Percentiles rank a stretch among this genome's conserved stretches.
phyloP scores from a whole-genome alignment of 1,140 invertebrate species.

The Macrotrachela quadricornifera region DNA sequence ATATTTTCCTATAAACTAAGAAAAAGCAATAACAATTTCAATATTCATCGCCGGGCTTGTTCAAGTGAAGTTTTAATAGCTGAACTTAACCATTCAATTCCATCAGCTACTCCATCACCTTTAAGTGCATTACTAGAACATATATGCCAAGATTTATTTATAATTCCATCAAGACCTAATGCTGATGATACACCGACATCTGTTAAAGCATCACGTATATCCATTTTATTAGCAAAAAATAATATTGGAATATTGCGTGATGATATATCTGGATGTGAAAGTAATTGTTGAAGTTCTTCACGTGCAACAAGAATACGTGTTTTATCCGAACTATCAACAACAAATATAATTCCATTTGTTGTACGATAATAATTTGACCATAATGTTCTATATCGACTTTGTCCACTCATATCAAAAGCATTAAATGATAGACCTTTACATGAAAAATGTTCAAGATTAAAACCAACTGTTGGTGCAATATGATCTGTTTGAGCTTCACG shows the following conservation, averaged over 20 bases:
- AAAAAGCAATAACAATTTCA: no score
- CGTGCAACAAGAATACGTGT: slow-evolving; percentile 64
- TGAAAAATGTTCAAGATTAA: slow-evolving; percentile 67
- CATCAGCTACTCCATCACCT: slow-evolving; percentile 71
- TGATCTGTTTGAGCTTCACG: slow-evolving; percentile 49
- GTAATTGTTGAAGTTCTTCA: slow-evolving; percentile 58
- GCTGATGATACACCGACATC: slow-evolving; percentile 64
- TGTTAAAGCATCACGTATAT: slow-evolving; percentile 61
- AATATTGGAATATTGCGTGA: slow-evolving; percentile 56
- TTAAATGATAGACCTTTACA: slow-evolving; percentile 55
- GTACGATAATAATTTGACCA: slow-evolving; percentile 91
- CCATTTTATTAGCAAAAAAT: slow-evolving; percentile 91
- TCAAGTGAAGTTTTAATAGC: no score
- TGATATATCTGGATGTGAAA: slow-evolving; percentile 68
- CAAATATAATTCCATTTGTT: slow-evolving; percentile 83
- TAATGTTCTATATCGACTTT: slow-evolving; percentile 69
- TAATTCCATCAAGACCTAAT: slow-evolving; percentile 46
- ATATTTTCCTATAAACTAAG: no score
- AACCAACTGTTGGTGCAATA: slow-evolving; percentile 75
- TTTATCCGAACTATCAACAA: slow-evolving; percentile 79
- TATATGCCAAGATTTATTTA: slow-evolving; percentile 81
- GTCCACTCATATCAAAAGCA: slow-evolving; percentile 91
- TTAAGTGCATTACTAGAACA: slow-evolving; percentile 70
- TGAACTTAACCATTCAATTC: slow-evolving; percentile 62
- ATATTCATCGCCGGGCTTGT: no score